phyloP scores from a whole-genome alignment of 2,113 vertebrate genomes.

The Anarrhichthys ocellatus region DNA sequence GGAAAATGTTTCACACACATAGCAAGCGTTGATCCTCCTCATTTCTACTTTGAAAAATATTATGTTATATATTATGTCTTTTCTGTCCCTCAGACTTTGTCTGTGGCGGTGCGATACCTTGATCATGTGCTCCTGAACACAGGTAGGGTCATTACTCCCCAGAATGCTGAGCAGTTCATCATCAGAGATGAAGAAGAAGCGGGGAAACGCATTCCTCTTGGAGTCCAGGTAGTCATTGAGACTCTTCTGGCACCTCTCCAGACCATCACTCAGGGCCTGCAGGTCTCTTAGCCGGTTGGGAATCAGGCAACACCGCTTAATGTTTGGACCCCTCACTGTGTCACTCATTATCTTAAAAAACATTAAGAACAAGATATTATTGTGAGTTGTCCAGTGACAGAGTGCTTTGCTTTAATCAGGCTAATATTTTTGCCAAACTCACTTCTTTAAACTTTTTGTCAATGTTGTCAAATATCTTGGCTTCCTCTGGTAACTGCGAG shows the following conservation, averaged over 20 bases:
- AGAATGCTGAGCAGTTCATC: slow-evolving; percentile 97
- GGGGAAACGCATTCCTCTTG: slow-evolving; percentile 93
- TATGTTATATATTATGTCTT: not conserved
- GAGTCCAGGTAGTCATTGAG: slow-evolving; percentile 95
- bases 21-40: not conserved
- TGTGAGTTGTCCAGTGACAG: not conserved
- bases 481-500: slow-evolving; percentile 92
- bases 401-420: not conserved
- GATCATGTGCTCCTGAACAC: slow-evolving; percentile 98
- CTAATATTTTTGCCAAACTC: slow-evolving; percentile 60
- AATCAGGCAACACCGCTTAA: slow-evolving; percentile 90
- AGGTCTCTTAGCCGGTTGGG: slow-evolving; percentile 89
- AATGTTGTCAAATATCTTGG: slow-evolving; percentile 92
- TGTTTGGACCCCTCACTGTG: slow-evolving; percentile 85
- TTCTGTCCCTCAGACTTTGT: not conserved
- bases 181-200: slow-evolving; percentile 98
- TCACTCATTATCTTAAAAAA: slow-evolving; percentile 90
- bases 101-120: slow-evolving; percentile 83
- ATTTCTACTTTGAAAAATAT: not conserved
- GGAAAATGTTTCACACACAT: slow-evolving; percentile 16
- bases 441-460: slow-evolving; percentile 91
- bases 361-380: not conserved
- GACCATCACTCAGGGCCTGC: slow-evolving; percentile 85
- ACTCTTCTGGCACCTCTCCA: slow-evolving; percentile 96
- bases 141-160: slow-evolving; percentile 89